These are phyloP conservation scores for Halichondria panicea DNA, from an alignment of 37 sponge, comb jelly and placozoan species.

Conservation along the genomic window DNA sequence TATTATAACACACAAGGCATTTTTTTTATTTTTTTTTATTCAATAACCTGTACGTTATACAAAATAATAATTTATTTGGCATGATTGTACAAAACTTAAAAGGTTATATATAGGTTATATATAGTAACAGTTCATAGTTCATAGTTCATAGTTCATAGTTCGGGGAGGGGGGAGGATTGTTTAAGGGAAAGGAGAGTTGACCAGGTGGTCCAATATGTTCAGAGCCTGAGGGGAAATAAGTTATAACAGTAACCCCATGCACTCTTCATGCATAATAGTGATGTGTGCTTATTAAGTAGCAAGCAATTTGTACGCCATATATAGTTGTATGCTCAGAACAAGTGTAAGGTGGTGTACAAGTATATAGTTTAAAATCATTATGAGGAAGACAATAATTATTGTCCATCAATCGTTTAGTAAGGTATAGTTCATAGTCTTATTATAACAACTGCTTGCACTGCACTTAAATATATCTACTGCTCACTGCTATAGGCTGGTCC, in stretches of 20 bases:
- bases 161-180: neutral
- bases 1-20: no score
- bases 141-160: neutral
- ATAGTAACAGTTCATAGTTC: neutral
- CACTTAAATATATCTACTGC: neutral
- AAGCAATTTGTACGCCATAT: no score
- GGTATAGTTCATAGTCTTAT: neutral
- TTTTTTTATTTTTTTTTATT: neutral
- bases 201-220: constrained; percentile 35
- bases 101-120: neutral
- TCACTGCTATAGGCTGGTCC: constrained; percentile 84
- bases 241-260: neutral
- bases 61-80: neutral
- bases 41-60: neutral
- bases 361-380: neutral
- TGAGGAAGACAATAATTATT: neutral
- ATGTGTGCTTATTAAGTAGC: no score
- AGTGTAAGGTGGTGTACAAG: neutral
- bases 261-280: neutral
- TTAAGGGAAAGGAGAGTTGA: constrained; percentile 42
- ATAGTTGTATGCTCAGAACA: no score
- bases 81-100: neutral
- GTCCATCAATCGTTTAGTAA: neutral
- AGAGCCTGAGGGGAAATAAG: constrained; percentile 26
- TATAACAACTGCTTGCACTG: no score